phyloP scores from a whole-genome alignment of 2,113 vertebrate species.

The Muscicapa adusta region DNA sequence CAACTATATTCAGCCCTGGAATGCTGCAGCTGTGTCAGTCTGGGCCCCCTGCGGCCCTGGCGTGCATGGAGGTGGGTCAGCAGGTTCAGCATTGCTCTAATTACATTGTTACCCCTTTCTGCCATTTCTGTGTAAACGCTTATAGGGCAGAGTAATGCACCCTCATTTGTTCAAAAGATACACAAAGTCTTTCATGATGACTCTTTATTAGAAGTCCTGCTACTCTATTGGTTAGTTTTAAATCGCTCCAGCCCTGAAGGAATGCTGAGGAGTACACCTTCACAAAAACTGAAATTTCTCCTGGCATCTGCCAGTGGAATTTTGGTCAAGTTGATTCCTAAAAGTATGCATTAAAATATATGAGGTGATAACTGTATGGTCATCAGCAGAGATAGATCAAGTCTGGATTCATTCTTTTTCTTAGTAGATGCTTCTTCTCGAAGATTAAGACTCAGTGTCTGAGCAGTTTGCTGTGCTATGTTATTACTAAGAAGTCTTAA shows the following conservation, averaged over 20 bases:
- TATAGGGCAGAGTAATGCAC: neutral
- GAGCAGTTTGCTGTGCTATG: neutral
- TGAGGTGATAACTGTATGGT: neutral
- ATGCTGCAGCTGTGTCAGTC: neutral
- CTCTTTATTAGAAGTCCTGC: neutral
- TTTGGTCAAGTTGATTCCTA: neutral
- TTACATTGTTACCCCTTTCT: neutral
- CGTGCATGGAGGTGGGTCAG: neutral
- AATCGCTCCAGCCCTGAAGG: neutral
- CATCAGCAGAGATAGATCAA: neutral
- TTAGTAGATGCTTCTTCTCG: neutral
- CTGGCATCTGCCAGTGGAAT: neutral
- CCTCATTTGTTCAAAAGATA: neutral
- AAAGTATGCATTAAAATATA: neutral
- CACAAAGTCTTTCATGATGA: neutral
- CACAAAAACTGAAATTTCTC: neutral
- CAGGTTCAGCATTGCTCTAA: neutral
- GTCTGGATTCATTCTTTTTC: neutral
- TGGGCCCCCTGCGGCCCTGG: neutral
- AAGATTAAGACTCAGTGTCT: neutral
- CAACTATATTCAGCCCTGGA: constrained; percentile 30
- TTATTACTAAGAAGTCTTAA: neutral
- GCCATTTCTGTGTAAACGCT: neutral
- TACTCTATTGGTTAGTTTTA: neutral
- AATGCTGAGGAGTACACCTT: neutral